Percentiles rank a stretch among this genome's conserved stretches.
phyloP scores from a whole-genome alignment of 2,113 vertebrate genomes.

The Scomber japonicus region DNA sequence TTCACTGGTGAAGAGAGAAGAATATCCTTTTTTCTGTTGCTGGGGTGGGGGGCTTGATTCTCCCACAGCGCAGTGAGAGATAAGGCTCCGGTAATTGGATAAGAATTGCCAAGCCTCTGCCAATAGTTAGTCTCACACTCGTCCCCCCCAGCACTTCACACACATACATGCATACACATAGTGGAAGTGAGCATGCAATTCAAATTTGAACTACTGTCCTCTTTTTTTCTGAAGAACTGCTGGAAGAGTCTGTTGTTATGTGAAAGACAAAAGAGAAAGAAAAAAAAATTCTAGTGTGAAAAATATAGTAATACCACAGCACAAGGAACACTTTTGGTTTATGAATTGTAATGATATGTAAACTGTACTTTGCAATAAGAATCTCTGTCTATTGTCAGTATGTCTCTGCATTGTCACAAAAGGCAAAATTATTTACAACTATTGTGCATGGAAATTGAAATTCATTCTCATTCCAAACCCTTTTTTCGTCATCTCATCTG shows the following conservation, averaged over 20 bases:
- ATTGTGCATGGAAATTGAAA: slow-evolving; percentile 62
- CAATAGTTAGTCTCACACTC: slow-evolving; percentile 71
- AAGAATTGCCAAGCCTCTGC: slow-evolving; percentile 79
- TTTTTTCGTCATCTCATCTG: slow-evolving; percentile 46
- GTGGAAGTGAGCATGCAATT: slow-evolving; percentile 67
- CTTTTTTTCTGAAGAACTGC: slow-evolving; percentile 52
- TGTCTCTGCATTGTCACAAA: slow-evolving; percentile 46
- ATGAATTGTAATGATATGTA: slow-evolving; percentile 59
- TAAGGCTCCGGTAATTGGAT: slow-evolving; percentile 83
- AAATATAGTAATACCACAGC: slow-evolving; percentile 53
- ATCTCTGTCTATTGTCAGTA: slow-evolving; percentile 48
- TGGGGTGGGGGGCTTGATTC: slow-evolving; percentile 70
- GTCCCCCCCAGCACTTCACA: slow-evolving; percentile 53
- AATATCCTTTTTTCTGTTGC: slow-evolving; percentile 58
- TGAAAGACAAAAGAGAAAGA: slow-evolving; percentile 12
- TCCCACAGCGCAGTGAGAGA: slow-evolving; percentile 74
- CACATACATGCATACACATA: slow-evolving; percentile 21
- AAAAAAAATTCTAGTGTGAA: slow-evolving; percentile 42
- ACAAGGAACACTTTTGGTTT: slow-evolving; percentile 36
- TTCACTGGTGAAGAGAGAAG: slow-evolving; percentile 48
- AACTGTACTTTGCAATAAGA: slow-evolving; percentile 47
- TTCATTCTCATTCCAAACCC: slow-evolving; percentile 53
- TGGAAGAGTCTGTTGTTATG: slow-evolving; percentile 49
- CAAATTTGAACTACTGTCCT: slow-evolving; percentile 70
- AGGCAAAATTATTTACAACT: slow-evolving; percentile 59